A percentile compares a stretch with the other conserved stretches of the same genome.
phyloP scores from a whole-genome alignment of 2,113 vertebrate species.

The Eublepharis macularius region DNA sequence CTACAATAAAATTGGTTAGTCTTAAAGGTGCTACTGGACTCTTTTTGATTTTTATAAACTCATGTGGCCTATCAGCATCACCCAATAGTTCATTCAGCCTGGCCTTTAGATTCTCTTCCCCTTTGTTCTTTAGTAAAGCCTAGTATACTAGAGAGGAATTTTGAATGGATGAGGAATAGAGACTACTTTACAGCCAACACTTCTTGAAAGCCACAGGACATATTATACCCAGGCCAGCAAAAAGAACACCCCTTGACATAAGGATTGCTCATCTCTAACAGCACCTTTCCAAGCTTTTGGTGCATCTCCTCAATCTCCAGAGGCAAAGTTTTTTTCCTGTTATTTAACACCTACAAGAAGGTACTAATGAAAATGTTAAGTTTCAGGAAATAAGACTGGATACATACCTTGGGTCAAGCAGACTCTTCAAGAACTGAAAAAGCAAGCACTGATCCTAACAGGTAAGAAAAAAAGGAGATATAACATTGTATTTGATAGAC shows the following conservation, averaged over 20 bases:
- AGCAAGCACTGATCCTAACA: constrained; percentile 83
- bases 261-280: not conserved
- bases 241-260: not conserved
- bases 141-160: not conserved
- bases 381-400: constrained; percentile 17
- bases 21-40: no score
- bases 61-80: not conserved
- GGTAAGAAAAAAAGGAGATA: constrained; percentile 28
- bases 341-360: not conserved
- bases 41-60: no score
- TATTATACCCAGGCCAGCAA: not conserved
- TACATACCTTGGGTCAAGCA: constrained; percentile 88
- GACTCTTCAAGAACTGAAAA: constrained; percentile 87
- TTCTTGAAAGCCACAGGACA: not conserved
- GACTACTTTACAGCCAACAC: not conserved
- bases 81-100: not conserved
- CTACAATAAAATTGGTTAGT: no score
- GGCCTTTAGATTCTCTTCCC: not conserved
- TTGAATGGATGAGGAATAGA: not conserved
- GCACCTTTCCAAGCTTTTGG: not conserved
- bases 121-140: not conserved
- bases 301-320: not conserved
- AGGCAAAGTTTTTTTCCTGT: not conserved
- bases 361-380: accelerated
- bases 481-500: not conserved